These are phyloP conservation scores for Bryconaethiops microstoma DNA, from an alignment of 2,797 vertebrate genomes.

Conservation along the genomic window DNA sequence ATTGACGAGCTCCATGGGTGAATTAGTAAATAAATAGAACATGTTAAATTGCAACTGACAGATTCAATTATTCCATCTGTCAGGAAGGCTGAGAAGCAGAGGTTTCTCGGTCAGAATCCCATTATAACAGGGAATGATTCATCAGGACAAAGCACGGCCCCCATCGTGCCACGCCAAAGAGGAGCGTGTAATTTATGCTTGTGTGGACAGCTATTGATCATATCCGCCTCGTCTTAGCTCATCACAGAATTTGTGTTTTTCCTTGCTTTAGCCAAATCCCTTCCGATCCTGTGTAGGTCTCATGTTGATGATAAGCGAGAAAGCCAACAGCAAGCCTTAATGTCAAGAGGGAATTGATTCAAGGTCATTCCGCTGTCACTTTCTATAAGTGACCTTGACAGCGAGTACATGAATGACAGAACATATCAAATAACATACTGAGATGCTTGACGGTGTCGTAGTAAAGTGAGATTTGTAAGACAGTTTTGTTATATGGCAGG, in stretches of 20 bases:
- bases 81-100: slow-evolving; percentile 67
- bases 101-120: slow-evolving; percentile 67
- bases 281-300: not conserved
- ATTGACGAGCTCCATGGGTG: slow-evolving; percentile 71
- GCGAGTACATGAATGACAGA: not conserved
- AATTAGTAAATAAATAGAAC: slow-evolving; percentile 81
- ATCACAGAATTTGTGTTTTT: not conserved
- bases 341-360: not conserved
- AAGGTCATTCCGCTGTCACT: not conserved
- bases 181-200: slow-evolving; percentile 11
- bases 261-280: not conserved
- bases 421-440: not conserved
- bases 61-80: slow-evolving; percentile 79
- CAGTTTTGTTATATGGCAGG: not conserved
- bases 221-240: not conserved
- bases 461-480: not conserved
- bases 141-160: slow-evolving; percentile 57
- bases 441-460: no score
- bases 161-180: slow-evolving; percentile 6
- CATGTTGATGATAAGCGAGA: not conserved
- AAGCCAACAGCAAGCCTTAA: not conserved
- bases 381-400: not conserved
- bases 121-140: slow-evolving; percentile 71
- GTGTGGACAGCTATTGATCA: not conserved
- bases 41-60: slow-evolving; percentile 81